phyloP scores from a whole-genome alignment of 2,113 vertebrate genomes.

The Ailuropoda melanoleuca region DNA sequence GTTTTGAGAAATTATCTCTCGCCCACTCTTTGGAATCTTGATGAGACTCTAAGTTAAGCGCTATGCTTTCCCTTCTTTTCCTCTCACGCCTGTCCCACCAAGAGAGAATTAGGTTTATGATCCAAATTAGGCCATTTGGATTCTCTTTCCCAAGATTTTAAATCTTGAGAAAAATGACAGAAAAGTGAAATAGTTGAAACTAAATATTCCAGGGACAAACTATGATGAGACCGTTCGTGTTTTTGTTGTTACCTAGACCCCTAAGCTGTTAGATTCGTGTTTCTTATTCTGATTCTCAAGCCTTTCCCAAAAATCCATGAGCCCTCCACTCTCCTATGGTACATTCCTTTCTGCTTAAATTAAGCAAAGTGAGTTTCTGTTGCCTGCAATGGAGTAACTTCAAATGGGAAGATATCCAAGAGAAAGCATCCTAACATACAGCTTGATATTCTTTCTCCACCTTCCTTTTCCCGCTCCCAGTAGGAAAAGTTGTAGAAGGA shows the following conservation, averaged over 20 bases:
- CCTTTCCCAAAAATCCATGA: background rate
- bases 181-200: constrained; percentile 27
- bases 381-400: background rate
- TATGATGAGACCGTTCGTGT: background rate
- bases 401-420: background rate
- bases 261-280: background rate
- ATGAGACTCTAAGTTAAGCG: background rate
- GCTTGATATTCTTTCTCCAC: background rate
- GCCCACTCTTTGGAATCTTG: background rate
- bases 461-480: constrained; percentile 49
- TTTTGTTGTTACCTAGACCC: background rate
- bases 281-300: background rate
- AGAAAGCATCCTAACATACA: background rate
- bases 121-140: background rate
- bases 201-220: constrained; percentile 13
- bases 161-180: constrained; percentile 16
- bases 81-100: background rate
- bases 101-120: background rate
- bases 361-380: background rate
- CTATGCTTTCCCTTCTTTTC: background rate
- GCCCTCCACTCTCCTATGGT: background rate
- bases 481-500: constrained; percentile 39
- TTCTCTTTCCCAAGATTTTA: background rate
- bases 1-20: background rate
- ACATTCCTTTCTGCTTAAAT: background rate